phyloP scores from a whole-genome alignment of 2,797 vertebrate species.

The Acanthis flammea region DNA sequence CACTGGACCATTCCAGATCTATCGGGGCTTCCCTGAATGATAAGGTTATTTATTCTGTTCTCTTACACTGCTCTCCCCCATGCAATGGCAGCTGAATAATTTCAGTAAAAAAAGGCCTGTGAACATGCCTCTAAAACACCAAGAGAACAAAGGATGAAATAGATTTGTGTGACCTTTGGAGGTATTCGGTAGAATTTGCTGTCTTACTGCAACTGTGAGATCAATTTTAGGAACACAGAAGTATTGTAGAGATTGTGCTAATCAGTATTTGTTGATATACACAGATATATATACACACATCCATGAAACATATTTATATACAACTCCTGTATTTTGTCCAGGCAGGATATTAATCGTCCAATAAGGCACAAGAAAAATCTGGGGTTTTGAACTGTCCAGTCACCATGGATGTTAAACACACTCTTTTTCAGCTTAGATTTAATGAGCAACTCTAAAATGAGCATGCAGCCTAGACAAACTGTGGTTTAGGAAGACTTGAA shows the following conservation, averaged over 20 bases:
- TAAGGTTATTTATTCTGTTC: neutral
- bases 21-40: neutral
- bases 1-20: neutral
- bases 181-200: neutral
- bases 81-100: neutral
- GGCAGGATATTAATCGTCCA: neutral
- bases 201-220: neutral
- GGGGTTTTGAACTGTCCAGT: neutral
- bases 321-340: neutral
- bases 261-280: neutral
- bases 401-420: neutral
- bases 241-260: neutral
- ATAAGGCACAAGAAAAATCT: neutral
- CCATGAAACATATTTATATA: neutral
- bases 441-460: neutral
- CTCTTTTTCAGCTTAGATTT: neutral
- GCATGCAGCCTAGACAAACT: neutral
- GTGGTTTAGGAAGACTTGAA: neutral
- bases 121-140: neutral
- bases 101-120: neutral
- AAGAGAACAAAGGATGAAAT: neutral
- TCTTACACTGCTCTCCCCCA: neutral
- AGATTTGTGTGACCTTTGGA: neutral
- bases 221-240: neutral
- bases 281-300: accelerated